Evolutionary conservation across 2,113 vertebrate genomes (phyloP), one percentile per base, ranked within the genome.

Genomic region (Xiphias gladius): DNA sequence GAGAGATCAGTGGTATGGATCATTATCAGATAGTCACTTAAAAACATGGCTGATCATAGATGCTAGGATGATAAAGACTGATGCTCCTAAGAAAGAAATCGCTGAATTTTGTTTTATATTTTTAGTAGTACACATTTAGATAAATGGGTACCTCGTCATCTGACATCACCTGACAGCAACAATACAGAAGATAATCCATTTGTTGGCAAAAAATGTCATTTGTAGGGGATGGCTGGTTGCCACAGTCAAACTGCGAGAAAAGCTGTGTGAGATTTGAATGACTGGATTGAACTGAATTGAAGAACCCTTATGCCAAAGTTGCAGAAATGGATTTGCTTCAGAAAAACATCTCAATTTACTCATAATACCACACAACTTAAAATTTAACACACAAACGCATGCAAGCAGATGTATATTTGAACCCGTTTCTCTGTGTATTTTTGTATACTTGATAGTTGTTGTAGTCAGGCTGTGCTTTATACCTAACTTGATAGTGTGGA

Each of bases 221-320:
- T 63, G 35, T 2, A 22, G 28, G 37, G 26, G 68, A n/a, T 35
- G 28, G n/a, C 2, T 55, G 35, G 64, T 68, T 58, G 35, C n/a
- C 11, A 35, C 35, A 37, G 28, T 39, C 24, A 59, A 69, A 63
- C 28, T 75, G 46, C 46, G 62, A 64, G 58, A 64, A 50, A 65
- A 65, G 17, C 59, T 39, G 58, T 64, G 28, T 32, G 19, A 70
- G 32, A 26, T 28, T 41, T 22, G 7, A 76, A 54, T 75, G 3
- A 7, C 9, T 39, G 37, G 46, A 63, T 41, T 28, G 59, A 62
- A 20, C 2, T 62, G 17, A 62, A 22, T 17, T 62, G 59, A 62
- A 19, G 30, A 35, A 22, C 46, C 35, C 32, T 5, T 43, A 32
- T 3, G n/a, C 55, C 28, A 22, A 1, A 35, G 13, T 46, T n/a